Base-by-base conservation (phyloP, 2,888 invertebrate species). In the Hirtodrosophila histrioides region DNA sequence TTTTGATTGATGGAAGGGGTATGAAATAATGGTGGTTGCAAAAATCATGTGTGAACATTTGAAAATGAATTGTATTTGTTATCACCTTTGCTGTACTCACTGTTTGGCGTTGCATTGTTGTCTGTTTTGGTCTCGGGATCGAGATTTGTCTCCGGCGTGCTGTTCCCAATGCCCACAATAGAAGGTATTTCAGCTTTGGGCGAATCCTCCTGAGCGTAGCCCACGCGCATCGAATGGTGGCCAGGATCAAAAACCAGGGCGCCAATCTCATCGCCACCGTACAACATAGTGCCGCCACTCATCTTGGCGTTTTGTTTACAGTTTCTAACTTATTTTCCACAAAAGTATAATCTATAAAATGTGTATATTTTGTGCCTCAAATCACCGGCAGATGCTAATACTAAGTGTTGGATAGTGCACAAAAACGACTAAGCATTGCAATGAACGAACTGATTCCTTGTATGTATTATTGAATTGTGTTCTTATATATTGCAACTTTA, bases 171-270 rank as follows among this genome's bases (percentile, higher is more conserved):
- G 0, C 98, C 99, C 31, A 98, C 96, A 40, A 96, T 95, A 0
- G 98, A 96, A 0, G 99, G 98, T 61, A 99, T 98, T 93, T 99
- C 99, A 1, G 98, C 97, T 93, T 99, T 99, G 3, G 99, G 99
- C n/a, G 97, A 97, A 91, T 99, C 99, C 91, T 99, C 99, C 88
- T 97, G 97, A 12, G 96, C 97, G 92, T 95, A 97, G 24, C 97
- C 97, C 24, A 95, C 95, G 56, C 96, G 93, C 51, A 96, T 91
- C 0, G 97, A 96, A 92, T 96, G 96, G 81, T 97, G 97, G 0
- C 98, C 99, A 7, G 98, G 95, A 92, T 99, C 99, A 89, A 99
- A 98, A 33, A 99, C 99, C 73, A 99, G 91, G 0, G 99, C 99
- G 8, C 99, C 99, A 73, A 99, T 99, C 92, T 99, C 99, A 93